Conservation (phyloP, 2,797 vertebrate genomes). For the Anisognathus igniventris region DNA sequence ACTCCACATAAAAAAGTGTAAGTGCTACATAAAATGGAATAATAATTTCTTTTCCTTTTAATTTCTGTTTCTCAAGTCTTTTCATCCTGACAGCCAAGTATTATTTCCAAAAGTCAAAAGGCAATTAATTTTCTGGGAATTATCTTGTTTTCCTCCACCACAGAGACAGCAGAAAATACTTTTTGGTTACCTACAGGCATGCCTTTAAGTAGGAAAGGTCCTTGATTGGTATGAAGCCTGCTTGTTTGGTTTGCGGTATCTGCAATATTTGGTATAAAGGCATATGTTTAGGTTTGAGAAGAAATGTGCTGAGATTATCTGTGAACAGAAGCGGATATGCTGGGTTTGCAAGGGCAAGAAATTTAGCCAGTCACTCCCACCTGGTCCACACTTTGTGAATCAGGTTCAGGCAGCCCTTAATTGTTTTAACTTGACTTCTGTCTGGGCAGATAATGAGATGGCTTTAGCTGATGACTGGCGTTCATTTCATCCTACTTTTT, state of each 20-base stretch:
- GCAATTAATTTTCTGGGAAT: neutral
- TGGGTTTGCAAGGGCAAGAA: neutral
- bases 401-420: neutral
- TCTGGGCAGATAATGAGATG: neutral
- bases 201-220: neutral
- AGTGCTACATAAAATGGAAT: neutral
- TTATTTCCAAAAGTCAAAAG: neutral
- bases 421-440: constrained; percentile 5
- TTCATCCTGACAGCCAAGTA: neutral
- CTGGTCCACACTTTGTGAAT: neutral
- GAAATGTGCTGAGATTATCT: neutral
- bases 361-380: neutral
- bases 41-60: neutral
- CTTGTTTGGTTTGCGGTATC: neutral
- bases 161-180: neutral
- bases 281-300: neutral
- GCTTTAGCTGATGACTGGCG: neutral
- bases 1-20: neutral
- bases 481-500: neutral
- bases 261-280: neutral
- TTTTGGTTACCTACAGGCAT: neutral
- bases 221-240: neutral
- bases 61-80: neutral
- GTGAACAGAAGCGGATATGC: neutral
- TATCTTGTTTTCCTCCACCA: neutral